Evolutionary conservation across 2,888 invertebrate genomes (phyloP).

Genomic region (Yponomeuta evonymella): DNA sequence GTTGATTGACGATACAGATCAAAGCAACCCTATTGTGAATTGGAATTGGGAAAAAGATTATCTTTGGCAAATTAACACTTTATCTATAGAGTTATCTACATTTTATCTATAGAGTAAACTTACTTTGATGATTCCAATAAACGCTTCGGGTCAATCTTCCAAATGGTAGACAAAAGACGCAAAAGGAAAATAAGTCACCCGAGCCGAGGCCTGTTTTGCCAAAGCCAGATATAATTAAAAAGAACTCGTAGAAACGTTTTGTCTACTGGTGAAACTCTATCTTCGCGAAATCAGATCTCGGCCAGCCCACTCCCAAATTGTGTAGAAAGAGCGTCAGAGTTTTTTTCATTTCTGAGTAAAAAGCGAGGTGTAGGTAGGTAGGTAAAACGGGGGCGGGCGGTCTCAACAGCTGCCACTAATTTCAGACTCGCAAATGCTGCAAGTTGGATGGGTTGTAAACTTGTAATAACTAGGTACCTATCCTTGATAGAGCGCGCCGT

Average conservation of each 20-base stretch:
- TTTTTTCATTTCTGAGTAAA: conserved; percentile 47
- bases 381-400: conserved; percentile 43
- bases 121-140: conserved; percentile 6
- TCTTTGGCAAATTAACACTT: not conserved
- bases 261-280: conserved; percentile 63
- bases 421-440: conserved; percentile 46
- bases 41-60: not conserved
- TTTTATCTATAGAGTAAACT: not conserved
- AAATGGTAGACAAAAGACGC: conserved; percentile 18
- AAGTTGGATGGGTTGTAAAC: conserved; percentile 10
- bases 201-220: conserved; percentile 47
- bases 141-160: conserved; percentile 12
- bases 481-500: not conserved
- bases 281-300: conserved; percentile 65
- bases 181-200: conserved; percentile 36
- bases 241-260: conserved; percentile 64
- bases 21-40: not conserved
- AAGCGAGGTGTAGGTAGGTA: conserved; percentile 47
- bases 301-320: conserved; percentile 38
- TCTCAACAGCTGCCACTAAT: conserved; percentile 53
- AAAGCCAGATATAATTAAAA: conserved; percentile 57
- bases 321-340: conserved; percentile 45
- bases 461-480: not conserved
- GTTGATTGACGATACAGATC: not conserved
- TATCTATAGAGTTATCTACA: not conserved